Evolutionary conservation across 2,113 vertebrate genomes (phyloP).

Genomic region (Carassius gibelio): DNA sequence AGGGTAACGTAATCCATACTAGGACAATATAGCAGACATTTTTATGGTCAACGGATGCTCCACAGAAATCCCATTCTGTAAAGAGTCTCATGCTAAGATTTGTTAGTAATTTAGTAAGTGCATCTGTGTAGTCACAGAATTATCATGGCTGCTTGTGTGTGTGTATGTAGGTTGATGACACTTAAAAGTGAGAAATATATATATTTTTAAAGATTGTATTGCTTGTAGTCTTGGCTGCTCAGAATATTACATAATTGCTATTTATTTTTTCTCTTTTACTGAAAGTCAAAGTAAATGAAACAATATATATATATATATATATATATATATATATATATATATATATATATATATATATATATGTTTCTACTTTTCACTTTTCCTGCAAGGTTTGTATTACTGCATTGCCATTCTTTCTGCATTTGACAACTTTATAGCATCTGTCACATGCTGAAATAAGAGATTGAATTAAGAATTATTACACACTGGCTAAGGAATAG

Average conservation of each 20-base stretch:
- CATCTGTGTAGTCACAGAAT: neutral
- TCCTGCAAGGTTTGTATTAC: neutral
- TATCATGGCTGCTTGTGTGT: neutral
- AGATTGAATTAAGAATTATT: neutral
- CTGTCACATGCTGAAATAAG: neutral
- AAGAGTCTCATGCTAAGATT: neutral
- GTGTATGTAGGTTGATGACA: neutral
- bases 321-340: no score
- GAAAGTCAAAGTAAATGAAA: neutral
- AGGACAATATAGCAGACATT: neutral
- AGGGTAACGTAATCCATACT: neutral
- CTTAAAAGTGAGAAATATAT: slow-evolving; percentile 4
- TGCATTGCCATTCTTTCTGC: neutral
- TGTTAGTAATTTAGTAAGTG: slow-evolving; percentile 24
- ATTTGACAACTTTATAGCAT: neutral
- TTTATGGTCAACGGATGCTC: neutral
- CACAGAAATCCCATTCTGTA: slow-evolving; percentile 1
- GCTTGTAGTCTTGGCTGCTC: neutral
- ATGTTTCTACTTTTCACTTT: neutral
- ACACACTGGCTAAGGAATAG: neutral
- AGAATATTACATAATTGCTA: neutral
- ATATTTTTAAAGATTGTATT: neutral
- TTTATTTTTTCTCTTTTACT: neutral
- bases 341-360: neutral
- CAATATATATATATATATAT: no score